Conservation (phyloP, 2,888 invertebrate genomes). For the Pocota personata region DNA sequence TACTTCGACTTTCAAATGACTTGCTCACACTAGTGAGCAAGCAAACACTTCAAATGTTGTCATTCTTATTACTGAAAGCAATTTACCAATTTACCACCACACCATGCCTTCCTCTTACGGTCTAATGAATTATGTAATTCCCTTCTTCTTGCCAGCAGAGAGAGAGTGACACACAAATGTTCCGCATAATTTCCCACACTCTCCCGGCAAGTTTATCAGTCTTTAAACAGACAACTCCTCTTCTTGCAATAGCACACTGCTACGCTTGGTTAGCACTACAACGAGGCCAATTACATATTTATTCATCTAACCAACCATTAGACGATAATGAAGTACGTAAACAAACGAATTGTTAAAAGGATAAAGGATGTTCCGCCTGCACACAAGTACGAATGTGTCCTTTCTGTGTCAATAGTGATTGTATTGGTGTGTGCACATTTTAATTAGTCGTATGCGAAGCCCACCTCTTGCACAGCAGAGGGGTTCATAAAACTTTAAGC, state of each 20-base stretch:
- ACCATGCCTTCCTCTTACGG: background rate
- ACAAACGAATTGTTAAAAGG: conserved; percentile 67
- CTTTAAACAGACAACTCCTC: conserved; percentile 38
- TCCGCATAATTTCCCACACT: conserved; percentile 36
- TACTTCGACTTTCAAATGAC: conserved; percentile 45
- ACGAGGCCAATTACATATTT: conserved; percentile 53
- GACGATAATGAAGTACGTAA: conserved; percentile 55
- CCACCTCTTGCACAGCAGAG: background rate
- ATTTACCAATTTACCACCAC: conserved; percentile 50
- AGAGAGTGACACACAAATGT: background rate
- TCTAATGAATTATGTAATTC: conserved; percentile 67
- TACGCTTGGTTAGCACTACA: conserved; percentile 18
- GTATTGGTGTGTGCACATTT: conserved; percentile 29
- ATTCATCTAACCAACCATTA: conserved; percentile 57
- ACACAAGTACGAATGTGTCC: background rate
- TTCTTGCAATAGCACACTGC: too few relatives aligned
- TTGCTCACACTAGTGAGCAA: background rate
- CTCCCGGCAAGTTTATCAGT: conserved; percentile 23
- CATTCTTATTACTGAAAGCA: conserved; percentile 58
- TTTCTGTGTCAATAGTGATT: conserved; percentile 32
- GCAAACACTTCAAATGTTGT: conserved; percentile 50
- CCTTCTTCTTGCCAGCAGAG: conserved; percentile 11
- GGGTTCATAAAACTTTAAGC: conserved; percentile 31
- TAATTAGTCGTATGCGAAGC: conserved; percentile 50
- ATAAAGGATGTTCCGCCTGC: conserved; percentile 36